A percentile compares a stretch with the other conserved stretches of the same genome.
Conservation (phyloP, 1,140 invertebrate species). For the Lepidurus arcticus region DNA sequence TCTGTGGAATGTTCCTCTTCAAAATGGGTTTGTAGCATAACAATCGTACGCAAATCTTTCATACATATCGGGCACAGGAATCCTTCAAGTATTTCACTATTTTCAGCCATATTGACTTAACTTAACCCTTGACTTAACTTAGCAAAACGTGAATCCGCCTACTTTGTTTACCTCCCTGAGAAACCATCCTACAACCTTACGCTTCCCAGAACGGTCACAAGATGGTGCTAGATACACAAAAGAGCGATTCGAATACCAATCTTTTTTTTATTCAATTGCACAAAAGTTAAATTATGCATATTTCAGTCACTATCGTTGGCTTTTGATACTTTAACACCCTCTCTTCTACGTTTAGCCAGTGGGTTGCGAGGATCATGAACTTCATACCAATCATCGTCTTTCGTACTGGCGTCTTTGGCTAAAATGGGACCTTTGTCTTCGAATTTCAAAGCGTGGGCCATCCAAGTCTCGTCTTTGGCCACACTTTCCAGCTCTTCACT, state of each 20-base stretch:
- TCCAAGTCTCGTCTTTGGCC: slow-evolving; percentile 49
- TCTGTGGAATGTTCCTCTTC: slow-evolving; percentile 75
- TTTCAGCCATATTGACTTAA: slow-evolving; percentile 3
- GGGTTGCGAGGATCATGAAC: slow-evolving; percentile 93
- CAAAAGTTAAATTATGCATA: neutral
- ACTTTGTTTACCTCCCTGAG: neutral
- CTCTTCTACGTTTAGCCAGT: slow-evolving; percentile 81
- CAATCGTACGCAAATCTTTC: slow-evolving; percentile 74
- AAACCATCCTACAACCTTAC: neutral
- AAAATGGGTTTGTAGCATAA: slow-evolving; percentile 77
- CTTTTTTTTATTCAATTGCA: neutral
- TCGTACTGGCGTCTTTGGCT: slow-evolving; percentile 92
- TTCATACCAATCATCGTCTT: slow-evolving; percentile 84
- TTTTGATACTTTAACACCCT: slow-evolving; percentile 37
- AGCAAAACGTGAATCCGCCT: neutral
- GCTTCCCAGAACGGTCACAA: too few relatives aligned
- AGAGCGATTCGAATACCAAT: neutral
- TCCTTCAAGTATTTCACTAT: slow-evolving; percentile 70
- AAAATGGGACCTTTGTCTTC: slow-evolving; percentile 67
- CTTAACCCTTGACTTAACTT: neutral
- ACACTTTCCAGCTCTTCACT: slow-evolving; percentile 43
- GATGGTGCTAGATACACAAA: too few relatives aligned
- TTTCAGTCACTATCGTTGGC: neutral
- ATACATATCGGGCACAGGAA: slow-evolving; percentile 91
- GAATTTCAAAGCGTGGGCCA: slow-evolving; percentile 72